These are phyloP conservation scores for Bathynomus jamesi DNA, from an alignment of 1,140 invertebrate species.

Conservation along the genomic window DNA sequence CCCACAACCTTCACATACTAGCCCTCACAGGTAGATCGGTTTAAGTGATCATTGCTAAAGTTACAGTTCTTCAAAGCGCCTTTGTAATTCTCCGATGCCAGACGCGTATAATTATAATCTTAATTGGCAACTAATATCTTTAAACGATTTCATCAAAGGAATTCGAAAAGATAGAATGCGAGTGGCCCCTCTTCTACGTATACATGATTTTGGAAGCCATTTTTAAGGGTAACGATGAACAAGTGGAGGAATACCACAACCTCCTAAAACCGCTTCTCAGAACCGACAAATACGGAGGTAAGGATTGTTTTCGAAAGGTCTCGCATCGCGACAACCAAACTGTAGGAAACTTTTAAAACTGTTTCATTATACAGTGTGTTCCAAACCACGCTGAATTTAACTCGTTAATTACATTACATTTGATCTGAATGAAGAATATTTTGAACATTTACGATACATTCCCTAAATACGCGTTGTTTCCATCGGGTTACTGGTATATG, in stretches of 20 bases:
- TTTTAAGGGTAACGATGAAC: constrained; percentile 76
- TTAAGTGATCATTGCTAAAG: too few relatives aligned
- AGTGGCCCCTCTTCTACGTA: constrained; percentile 95
- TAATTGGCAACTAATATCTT: too few relatives aligned
- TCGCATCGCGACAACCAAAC: background rate
- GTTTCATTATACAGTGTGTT: background rate
- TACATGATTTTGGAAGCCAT: constrained; percentile 94
- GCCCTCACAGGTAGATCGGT: background rate
- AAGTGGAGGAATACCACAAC: constrained; percentile 84
- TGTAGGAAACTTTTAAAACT: background rate
- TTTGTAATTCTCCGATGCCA: too few relatives aligned
- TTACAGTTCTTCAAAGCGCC: too few relatives aligned
- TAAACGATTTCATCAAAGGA: too few relatives aligned
- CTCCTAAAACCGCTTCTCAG: constrained; percentile 67
- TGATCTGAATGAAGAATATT: background rate
- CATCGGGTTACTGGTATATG: too few relatives aligned
- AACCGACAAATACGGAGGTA: constrained; percentile 70
- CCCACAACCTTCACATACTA: background rate
- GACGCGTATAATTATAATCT: too few relatives aligned
- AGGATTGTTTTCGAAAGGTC: background rate
- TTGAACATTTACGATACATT: background rate
- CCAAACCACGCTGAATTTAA: background rate
- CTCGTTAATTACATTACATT: background rate
- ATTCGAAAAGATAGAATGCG: constrained; percentile 93
- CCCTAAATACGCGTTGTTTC: background rate